Evolutionary conservation across 2,797 vertebrate species (phyloP).

Genomic region (Crocodylus rhombifer): DNA sequence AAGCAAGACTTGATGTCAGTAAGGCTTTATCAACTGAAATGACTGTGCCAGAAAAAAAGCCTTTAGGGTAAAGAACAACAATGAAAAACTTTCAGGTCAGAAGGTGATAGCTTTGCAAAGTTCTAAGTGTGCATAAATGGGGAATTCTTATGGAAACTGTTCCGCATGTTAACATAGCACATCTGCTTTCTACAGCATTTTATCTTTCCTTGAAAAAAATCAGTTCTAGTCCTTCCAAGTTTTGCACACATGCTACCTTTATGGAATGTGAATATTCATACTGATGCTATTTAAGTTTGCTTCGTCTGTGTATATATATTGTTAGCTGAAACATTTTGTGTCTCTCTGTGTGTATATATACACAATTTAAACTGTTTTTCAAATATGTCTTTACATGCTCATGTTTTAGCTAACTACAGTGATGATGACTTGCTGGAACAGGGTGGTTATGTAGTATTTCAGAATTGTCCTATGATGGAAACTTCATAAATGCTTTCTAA

Average conservation of each 20-base stretch:
- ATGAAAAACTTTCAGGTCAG: not conserved
- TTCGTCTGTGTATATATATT: too few relatives aligned
- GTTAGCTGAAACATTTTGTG: too few relatives aligned
- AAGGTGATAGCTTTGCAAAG: not conserved
- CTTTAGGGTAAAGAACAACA: not conserved
- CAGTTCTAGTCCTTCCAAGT: not conserved
- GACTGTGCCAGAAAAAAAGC: not conserved
- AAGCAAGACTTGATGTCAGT: not conserved
- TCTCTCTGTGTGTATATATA: too few relatives aligned
- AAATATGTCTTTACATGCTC: not conserved
- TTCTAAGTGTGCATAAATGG: not conserved
- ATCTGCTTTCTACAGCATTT: not conserved
- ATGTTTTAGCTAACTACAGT: not conserved
- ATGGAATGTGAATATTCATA: not conserved
- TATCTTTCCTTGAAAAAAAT: not conserved
- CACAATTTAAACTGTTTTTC: not conserved
- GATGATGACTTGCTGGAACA: conserved; percentile 49
- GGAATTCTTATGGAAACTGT: not conserved
- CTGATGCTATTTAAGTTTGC: too few relatives aligned
- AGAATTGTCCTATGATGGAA: conserved; percentile 45
- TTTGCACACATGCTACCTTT: not conserved
- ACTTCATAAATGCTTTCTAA: conserved; percentile 61
- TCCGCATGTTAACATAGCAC: not conserved
- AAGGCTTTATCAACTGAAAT: not conserved
- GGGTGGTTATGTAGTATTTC: conserved; percentile 62